Evolutionary conservation across 2,888 invertebrate species (phyloP), one percentile per base, ranked within the genome.

Genomic region (Xanthorhoe spadicearia): DNA sequence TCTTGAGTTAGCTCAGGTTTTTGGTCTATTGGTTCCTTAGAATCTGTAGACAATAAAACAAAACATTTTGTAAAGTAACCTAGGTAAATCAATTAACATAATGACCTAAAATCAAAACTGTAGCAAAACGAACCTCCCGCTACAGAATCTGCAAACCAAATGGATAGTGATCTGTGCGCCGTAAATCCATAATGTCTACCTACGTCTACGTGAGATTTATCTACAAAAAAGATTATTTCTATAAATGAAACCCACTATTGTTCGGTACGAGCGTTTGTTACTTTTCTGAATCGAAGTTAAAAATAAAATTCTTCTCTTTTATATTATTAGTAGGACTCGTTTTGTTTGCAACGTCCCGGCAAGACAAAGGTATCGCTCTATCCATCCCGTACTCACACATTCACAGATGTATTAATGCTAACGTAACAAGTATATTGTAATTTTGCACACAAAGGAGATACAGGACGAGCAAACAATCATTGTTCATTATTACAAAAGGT

Each of bases 1-100:
- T 92, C 94, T 83, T 94, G 95, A 64, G 94, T 94, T 73, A 94
- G 87, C 76, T 92, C 95, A 80, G 90, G 94, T 81, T 93, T 95
- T 89, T 89, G 94, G 87, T 93, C 94, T 81, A 92, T 93, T 63
- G 90, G 91, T 77, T 93, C 93, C 82, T 94, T 93, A 76, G 82
- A 86, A 83, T 94, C 93, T 93, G 93, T 86, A 75, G 76, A 87
- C 86, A 91, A 90, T 72, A 79, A 72, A 72, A 69, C 32, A 59
- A 58, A 66, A 74, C 54, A 56, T 46, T 35, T n/a, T 55, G 32
- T 48, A n/a, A 64, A 69, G 8, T 13, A 46, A 46, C 66, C 48
- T n/a, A n/a, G n/a, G n/a, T 60, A 67, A 6, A 35, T 23, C 9
- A 55, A n/a, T 32, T 51, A 13, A 61, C 15, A 59, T n/a, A 60